phyloP scores from a whole-genome alignment of 2,888 invertebrate genomes.

The Sesamia inferens region DNA sequence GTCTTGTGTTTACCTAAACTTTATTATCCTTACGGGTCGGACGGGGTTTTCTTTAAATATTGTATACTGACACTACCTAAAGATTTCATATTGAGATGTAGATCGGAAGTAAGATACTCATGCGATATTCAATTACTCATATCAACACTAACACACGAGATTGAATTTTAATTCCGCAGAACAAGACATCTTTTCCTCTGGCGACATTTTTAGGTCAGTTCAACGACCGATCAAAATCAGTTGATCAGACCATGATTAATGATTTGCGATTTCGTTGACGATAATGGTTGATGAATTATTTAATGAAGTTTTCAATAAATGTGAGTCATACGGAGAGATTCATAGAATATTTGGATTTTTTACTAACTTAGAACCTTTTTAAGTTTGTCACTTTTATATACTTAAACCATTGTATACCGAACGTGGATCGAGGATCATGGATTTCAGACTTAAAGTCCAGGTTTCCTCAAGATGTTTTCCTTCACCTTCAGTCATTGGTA shows the following conservation, averaged over 20 bases:
- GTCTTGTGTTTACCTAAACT: no score
- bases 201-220: constrained; percentile 41
- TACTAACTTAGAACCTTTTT: no score
- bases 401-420: no score
- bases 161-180: background rate
- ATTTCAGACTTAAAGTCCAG: no score
- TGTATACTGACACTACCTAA: constrained; percentile 5
- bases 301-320: constrained; percentile 1
- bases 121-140: constrained; percentile 5
- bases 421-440: no score
- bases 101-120: constrained; percentile 22
- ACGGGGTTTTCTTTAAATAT: no score
- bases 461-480: no score
- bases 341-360: background rate
- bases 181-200: constrained; percentile 22
- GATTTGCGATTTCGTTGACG: constrained; percentile 19
- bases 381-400: no score
- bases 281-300: constrained; percentile 18
- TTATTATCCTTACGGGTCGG: no score
- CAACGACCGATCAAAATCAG: constrained; percentile 36
- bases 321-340: background rate
- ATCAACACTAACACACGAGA: constrained; percentile 5
- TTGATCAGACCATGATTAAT: constrained; percentile 30
- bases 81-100: constrained; percentile 20
- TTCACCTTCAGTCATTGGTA: no score